Evolutionary conservation across 2,888 invertebrate species (phyloP).

Genomic region (Tillus elongatus): DNA sequence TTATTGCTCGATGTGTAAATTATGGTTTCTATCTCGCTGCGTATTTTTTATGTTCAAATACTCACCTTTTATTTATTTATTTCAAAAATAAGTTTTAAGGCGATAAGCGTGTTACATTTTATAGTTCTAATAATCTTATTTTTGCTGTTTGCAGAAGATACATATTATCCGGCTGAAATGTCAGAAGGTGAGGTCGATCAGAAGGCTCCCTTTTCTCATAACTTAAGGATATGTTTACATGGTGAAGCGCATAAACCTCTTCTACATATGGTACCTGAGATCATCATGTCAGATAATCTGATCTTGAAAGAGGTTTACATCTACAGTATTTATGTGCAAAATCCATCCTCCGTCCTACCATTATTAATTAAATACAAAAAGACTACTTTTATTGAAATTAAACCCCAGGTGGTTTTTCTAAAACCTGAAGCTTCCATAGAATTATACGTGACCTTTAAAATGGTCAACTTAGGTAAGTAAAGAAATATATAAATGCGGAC

Average conservation of each 20-base stretch:
- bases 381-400: slow-evolving; percentile 29
- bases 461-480: neutral
- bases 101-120: too few species aligned
- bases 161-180: neutral
- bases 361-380: slow-evolving; percentile 26
- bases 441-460: neutral
- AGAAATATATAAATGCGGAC: too few species aligned
- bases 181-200: too few species aligned
- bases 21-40: too few species aligned
- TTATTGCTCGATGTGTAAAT: too few species aligned
- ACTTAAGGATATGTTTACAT: slow-evolving; percentile 45
- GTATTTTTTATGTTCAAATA: too few species aligned
- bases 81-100: too few species aligned
- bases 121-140: too few species aligned
- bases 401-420: slow-evolving; percentile 21
- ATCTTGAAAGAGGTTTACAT: slow-evolving; percentile 33
- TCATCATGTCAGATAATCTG: slow-evolving; percentile 43
- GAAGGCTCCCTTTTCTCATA: too few species aligned
- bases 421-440: slow-evolving; percentile 15
- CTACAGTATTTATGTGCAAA: slow-evolving; percentile 23
- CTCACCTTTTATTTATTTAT: too few species aligned
- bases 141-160: slow-evolving; percentile 1
- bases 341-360: slow-evolving; percentile 26
- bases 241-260: slow-evolving; percentile 47
- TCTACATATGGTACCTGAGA: slow-evolving; percentile 44